Conservation (phyloP, 2,888 invertebrate genomes). For the Apantesis nais region DNA sequence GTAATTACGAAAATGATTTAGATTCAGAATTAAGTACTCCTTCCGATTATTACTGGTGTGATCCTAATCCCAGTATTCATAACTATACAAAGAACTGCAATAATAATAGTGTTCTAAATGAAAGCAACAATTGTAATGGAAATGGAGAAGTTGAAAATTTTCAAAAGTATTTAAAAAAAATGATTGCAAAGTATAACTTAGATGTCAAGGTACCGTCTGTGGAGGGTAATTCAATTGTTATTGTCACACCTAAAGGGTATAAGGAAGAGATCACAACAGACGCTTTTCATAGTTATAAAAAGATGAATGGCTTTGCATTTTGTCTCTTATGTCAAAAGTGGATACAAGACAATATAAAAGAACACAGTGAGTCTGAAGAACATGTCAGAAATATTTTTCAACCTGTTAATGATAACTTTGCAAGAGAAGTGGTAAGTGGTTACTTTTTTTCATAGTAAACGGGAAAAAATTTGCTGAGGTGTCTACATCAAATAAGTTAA, state of each 20-base stretch:
- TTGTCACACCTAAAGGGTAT: slow-evolving; percentile 3
- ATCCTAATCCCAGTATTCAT: background rate
- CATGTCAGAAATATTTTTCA: background rate
- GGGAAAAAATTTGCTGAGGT: background rate
- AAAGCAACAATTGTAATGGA: background rate
- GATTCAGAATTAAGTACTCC: background rate
- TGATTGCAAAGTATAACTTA: background rate
- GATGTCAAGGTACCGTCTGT: background rate
- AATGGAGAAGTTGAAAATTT: background rate
- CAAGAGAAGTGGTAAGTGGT: slow-evolving; percentile 3
- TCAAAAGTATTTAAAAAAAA: background rate
- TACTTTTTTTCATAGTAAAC: background rate
- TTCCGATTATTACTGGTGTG: background rate
- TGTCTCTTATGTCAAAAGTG: slow-evolving; percentile 2
- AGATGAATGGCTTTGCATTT: background rate
- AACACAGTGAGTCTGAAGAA: background rate
- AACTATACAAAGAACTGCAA: background rate
- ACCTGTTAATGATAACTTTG: slow-evolving; percentile 7
- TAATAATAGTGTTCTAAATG: background rate
- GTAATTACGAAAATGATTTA: background rate
- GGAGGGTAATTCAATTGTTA: background rate
- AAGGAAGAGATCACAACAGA: background rate
- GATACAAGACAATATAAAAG: background rate
- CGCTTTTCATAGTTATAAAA: slow-evolving; percentile 2
- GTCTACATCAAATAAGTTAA: background rate